Conservation (phyloP, 2,797 vertebrate genomes). For the Macroramphosus scolopax region DNA sequence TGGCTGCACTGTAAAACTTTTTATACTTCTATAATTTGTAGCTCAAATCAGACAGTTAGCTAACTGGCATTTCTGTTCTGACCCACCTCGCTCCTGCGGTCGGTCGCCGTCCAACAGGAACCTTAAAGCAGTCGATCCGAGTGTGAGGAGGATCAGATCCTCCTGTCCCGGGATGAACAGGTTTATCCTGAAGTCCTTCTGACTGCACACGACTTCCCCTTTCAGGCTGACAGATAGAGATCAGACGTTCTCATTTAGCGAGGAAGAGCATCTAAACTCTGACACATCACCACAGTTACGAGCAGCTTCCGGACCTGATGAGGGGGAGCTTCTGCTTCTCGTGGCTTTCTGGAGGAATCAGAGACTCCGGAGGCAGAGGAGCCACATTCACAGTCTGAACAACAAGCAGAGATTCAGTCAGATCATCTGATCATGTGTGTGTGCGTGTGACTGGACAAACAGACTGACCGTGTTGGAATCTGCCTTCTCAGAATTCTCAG, state of each 20-base stretch:
- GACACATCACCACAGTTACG: not conserved
- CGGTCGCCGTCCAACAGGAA: not conserved
- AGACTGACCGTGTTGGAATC: conserved; percentile 33
- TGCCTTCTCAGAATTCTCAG: not conserved
- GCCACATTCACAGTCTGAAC: conserved; percentile 69
- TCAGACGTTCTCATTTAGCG: not conserved
- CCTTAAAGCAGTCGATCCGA: conserved; percentile 32
- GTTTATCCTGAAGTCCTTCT: conserved; percentile 90
- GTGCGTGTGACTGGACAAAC: not conserved
- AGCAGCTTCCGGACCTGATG: conserved; percentile 77
- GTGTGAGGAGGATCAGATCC: conserved; percentile 79
- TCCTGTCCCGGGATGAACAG: conserved; percentile 71
- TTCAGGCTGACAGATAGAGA: conserved; percentile 71
- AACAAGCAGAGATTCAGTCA: not conserved
- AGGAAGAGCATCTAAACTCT: too few relatives aligned
- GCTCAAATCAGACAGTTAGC: too few relatives aligned
- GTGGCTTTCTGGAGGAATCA: conserved; percentile 80
- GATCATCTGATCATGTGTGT: too few relatives aligned
- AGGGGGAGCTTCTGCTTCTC: conserved; percentile 85
- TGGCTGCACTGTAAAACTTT: too few relatives aligned
- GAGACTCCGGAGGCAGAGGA: conserved; percentile 83
- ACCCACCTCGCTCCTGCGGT: too few relatives aligned
- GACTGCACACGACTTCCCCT: conserved; percentile 85
- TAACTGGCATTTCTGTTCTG: too few relatives aligned
- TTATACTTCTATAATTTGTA: too few relatives aligned